Conservation (phyloP, 2,797 vertebrate species). For the Sebastes oblongus region DNA sequence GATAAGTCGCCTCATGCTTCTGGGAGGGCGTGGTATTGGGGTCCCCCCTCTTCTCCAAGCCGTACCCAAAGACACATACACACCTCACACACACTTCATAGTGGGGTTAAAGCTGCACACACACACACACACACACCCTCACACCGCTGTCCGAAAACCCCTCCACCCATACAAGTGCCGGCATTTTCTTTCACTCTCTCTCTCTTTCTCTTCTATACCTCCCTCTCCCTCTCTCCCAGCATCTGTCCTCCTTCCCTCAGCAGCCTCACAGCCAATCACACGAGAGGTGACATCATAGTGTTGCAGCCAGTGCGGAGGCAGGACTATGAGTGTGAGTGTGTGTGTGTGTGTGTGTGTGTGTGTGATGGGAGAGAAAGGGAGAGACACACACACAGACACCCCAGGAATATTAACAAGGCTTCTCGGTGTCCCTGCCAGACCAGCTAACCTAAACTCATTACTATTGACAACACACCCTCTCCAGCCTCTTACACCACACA, state of each 20-base stretch:
- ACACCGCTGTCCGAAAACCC: slow-evolving; percentile 75
- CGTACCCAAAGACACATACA: slow-evolving; percentile 64
- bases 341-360: slow-evolving; percentile 49
- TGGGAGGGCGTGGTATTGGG: slow-evolving; percentile 70
- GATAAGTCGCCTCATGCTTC: slow-evolving; percentile 95
- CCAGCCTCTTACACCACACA: not conserved
- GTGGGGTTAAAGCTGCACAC: slow-evolving; percentile 65
- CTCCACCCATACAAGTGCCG: slow-evolving; percentile 87
- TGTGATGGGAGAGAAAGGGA: slow-evolving; percentile 36
- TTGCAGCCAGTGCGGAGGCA: slow-evolving; percentile 82
- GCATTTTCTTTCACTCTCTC: slow-evolving; percentile 88
- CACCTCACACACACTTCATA: slow-evolving; percentile 77
- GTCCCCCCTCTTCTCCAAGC: slow-evolving; percentile 69
- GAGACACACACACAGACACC: slow-evolving; percentile 67
- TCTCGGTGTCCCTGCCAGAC: slow-evolving; percentile 56
- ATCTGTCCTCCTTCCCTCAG: slow-evolving; percentile 73
- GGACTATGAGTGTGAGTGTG: slow-evolving; percentile 54
- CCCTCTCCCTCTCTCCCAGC: slow-evolving; percentile 52
- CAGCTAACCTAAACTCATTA: slow-evolving; percentile 72
- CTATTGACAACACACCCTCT: slow-evolving; percentile 44
- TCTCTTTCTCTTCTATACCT: not conserved
- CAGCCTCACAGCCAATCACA: slow-evolving; percentile 76
- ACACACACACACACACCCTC: slow-evolving; percentile 65
- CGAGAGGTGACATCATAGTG: slow-evolving; percentile 82
- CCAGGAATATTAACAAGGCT: slow-evolving; percentile 76